Evolutionary conservation across 1,140 invertebrate species (phyloP), one percentile per base, ranked within the genome.

Genomic region (Zaprionus vittiger): DNA sequence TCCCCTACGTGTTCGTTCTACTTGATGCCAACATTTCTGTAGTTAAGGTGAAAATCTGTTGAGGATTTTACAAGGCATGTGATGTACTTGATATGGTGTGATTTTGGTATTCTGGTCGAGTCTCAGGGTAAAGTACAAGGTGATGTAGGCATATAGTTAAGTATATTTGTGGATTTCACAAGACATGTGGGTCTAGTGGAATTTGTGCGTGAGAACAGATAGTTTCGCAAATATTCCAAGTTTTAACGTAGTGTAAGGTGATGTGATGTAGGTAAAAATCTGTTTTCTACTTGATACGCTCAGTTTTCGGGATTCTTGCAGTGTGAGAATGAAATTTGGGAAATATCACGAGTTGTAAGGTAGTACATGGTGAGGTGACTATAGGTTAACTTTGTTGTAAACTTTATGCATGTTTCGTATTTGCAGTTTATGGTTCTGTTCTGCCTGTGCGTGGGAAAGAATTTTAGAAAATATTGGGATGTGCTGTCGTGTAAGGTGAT

Each of bases 271-370:
- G 9, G 20, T 17, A 24, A 41, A 64, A 57, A 72, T 60, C 26
- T 76, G 62, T 76, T 76, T 37, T 57, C 37, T 71, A 82, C 79
- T 85, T 85, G 78, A 82, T 73, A 79, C 49, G 65, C 41, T 73
- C 47, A 73, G 15, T 83, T 64, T 68, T 24, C 9, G 52, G 54
- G 44, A 52, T 34, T 56, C 22, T 31, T 49, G 38, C 62, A 41
- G 49, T 22, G 57, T 69, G 67, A 17, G 59, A 73, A 44, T 37
- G 37, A 54, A 69, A 34, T 55, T 55, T 60, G 28, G 59, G 47
- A 68, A 64, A 54, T 63, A 64, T 31, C 44, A 5, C 49, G 34
- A 47, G 26, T 26, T 15, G 44, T 67, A 44, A 49, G 28, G 22
- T 41, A 22, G 63, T 54, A 22, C n/a, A 63, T 57, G 61, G 54